phyloP scores from a whole-genome alignment of 2,797 vertebrate genomes.

The Anabacerthia variegaticeps region DNA sequence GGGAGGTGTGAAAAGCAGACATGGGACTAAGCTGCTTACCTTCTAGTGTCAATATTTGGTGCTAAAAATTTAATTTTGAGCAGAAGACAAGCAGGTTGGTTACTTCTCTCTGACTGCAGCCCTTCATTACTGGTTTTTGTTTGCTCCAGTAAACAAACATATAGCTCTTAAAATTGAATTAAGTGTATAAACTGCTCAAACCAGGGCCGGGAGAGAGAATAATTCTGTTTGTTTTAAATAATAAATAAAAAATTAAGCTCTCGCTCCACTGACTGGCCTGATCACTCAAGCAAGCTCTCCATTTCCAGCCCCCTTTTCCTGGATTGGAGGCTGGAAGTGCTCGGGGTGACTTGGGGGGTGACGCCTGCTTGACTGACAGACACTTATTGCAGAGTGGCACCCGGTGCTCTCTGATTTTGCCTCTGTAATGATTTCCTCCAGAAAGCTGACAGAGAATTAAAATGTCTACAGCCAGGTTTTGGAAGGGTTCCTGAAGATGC shows the following conservation, averaged over 20 bases:
- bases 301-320: neutral
- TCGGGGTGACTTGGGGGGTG: neutral
- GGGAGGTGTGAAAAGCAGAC: neutral
- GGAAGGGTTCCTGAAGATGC: neutral
- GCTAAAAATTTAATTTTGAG: slow-evolving; percentile 9
- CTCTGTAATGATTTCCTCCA: neutral
- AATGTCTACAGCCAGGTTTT: neutral
- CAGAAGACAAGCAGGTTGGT: neutral
- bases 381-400: neutral
- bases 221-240: neutral
- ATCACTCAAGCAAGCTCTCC: neutral
- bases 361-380: neutral
- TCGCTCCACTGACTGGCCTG: neutral
- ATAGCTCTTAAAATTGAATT: neutral
- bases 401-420: neutral
- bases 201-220: neutral
- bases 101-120: neutral
- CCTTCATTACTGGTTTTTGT: neutral
- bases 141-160: slow-evolving; percentile 11
- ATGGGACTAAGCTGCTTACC: neutral
- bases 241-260: neutral
- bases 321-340: neutral
- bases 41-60: slow-evolving; percentile 34
- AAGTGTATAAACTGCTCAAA: neutral
- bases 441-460: neutral